Evolutionary conservation across 1,140 invertebrate species (phyloP), one percentile per base, ranked within the genome.

Genomic region (Rhynchophorus ferrugineus): DNA sequence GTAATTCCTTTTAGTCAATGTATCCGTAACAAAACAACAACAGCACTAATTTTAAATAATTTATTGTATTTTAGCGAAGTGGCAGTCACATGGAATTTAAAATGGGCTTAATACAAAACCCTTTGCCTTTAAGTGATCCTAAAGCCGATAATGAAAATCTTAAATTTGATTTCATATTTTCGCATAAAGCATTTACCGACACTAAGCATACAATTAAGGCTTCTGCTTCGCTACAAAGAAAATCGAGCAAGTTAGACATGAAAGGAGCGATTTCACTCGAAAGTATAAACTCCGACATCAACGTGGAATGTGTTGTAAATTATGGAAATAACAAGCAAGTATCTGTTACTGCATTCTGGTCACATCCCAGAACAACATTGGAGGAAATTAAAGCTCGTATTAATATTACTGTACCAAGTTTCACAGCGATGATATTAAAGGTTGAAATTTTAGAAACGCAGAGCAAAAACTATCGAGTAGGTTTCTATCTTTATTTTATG

Each of bases 391-490:
- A 83, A 62, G 73, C 72, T 2, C 75, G 75, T 37, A 69, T 78
- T 22, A 82, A 81, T 59, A 58, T 84, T 2, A 79, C 76, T 0
- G 71, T 83, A 19, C 81, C 81, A 0, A 75, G 76, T 22, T 79
- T 79, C 38, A 75, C 76, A 38, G 78, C 82, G 0, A 75, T 83
- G 70, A 59, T 78, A 0, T 59, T 78, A 3, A 68, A 72, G 19
- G 57, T 72, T 0, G 73, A 75, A 45, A 67, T 84, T n/a, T 74
- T 67, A 0, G 81, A 84, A 61, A 77, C 76, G 57, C 61, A 61
- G 1, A 61, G 64, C 16, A 72, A 73, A 11, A 74, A 80, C 35
- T 84, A 80, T 59, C 74, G 78, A 60, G 75, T 79, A 68, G 69
- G 65, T 66, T 2, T 3, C 2, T 19, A 13, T n/a, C 9, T 22